A percentile compares a stretch with the other conserved stretches of the same genome.
phyloP scores from a whole-genome alignment of 2,888 invertebrate species.

The Coelopa pilipes region DNA sequence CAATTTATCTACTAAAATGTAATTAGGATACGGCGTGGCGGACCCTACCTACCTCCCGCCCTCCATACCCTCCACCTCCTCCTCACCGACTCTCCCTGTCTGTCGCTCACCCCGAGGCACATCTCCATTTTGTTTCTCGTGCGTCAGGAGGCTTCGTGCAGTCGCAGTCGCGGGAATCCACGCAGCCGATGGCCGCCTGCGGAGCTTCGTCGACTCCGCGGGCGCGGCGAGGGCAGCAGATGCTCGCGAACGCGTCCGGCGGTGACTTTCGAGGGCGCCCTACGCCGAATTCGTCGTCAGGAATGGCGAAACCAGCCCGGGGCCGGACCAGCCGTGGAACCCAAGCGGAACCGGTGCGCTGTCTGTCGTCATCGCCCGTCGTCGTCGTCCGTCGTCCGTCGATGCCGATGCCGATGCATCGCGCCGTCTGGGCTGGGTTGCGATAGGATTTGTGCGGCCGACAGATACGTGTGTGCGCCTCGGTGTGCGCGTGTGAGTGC shows the following conservation, averaged over 20 bases:
- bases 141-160: not conserved
- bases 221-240: not conserved
- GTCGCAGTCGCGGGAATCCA: not conserved
- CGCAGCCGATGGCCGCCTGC: not conserved
- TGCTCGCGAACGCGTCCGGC: not conserved
- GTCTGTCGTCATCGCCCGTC: no score
- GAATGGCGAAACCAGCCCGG: not conserved
- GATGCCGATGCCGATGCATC: conserved; percentile 16
- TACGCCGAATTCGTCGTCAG: conserved; percentile 53
- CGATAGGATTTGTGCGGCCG: conserved; percentile 14
- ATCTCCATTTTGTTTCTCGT: not conserved
- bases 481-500: not conserved
- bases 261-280: not conserved
- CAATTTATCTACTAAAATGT: conserved; percentile 65
- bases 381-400: no score
- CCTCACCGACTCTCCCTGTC: not conserved
- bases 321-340: no score
- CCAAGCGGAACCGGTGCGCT: no score
- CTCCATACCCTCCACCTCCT: not conserved
- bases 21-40: conserved; percentile 59
- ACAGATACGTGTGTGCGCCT: conserved; percentile 26
- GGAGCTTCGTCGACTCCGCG: not conserved
- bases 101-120: not conserved
- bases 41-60: not conserved
- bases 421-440: conserved; percentile 16